Conservation (phyloP, 2,888 invertebrate species). For the Drosophila kokeensis region DNA sequence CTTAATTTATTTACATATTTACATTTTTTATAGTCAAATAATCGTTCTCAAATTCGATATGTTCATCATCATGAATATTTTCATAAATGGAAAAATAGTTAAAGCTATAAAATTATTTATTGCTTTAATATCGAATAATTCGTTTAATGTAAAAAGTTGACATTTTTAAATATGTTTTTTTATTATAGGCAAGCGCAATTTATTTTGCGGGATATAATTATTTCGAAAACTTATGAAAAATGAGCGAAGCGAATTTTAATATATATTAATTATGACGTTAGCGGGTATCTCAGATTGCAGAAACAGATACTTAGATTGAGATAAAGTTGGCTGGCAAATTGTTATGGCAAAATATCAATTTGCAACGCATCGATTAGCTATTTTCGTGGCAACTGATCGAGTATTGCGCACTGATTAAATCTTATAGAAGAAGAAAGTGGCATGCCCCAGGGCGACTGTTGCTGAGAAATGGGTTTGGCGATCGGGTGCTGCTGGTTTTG, state of each 20-base stretch:
- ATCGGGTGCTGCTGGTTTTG: slow-evolving; percentile 18
- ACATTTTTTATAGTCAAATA: background rate
- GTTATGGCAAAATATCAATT: slow-evolving; percentile 75
- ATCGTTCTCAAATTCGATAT: background rate
- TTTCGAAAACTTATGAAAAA: background rate
- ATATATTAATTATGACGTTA: slow-evolving; percentile 7
- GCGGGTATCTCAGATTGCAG: background rate
- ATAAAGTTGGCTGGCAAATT: slow-evolving; percentile 31
- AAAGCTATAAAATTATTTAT: background rate
- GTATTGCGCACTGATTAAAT: slow-evolving; percentile 55
- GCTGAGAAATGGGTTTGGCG: slow-evolving; percentile 66
- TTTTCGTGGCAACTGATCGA: slow-evolving; percentile 35
- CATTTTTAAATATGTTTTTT: background rate
- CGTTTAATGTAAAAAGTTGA: background rate
- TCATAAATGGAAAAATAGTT: background rate
- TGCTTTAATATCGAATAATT: background rate
- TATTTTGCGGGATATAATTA: background rate
- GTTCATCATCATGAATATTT: background rate
- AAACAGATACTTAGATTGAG: background rate
- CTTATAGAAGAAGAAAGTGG: slow-evolving; percentile 68
- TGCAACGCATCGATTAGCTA: slow-evolving; percentile 14
- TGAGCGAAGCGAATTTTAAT: background rate
- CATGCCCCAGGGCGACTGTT: slow-evolving; percentile 35
- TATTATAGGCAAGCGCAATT: background rate
- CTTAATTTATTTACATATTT: background rate